A percentile compares a stretch with the other conserved stretches of the same genome.
Evolutionary conservation across 2,797 vertebrate species (phyloP).

Genomic region (Botia kubotai): DNA sequence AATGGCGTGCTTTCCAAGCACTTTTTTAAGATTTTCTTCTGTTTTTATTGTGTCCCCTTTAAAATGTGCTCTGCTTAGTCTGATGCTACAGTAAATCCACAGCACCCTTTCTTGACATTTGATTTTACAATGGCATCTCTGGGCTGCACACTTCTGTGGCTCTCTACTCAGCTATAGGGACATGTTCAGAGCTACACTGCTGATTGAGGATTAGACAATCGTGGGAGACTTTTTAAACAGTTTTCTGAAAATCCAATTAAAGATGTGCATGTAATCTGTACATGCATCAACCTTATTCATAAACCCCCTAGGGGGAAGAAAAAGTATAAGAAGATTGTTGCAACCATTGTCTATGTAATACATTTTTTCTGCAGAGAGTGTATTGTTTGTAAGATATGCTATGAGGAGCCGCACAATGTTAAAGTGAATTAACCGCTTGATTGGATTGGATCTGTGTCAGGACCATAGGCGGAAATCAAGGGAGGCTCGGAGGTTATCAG

Average conservation of each 20-base stretch:
- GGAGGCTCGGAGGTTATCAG: too few relatives aligned
- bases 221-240: conserved; percentile 83
- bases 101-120: not conserved
- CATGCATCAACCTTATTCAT: conserved; percentile 78
- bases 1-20: not conserved
- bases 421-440: conserved; percentile 17
- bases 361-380: conserved; percentile 42
- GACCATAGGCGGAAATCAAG: too few relatives aligned
- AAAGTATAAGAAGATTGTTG: conserved; percentile 58
- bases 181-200: conserved; percentile 68
- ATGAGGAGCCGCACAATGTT: not conserved
- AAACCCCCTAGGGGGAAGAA: conserved; percentile 64
- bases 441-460: not conserved
- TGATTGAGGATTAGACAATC: conserved; percentile 83
- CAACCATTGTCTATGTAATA: conserved; percentile 41
- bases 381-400: conserved; percentile 31
- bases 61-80: not conserved
- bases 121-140: conserved; percentile 17
- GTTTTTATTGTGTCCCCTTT: not conserved
- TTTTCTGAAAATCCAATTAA: conserved; percentile 86
- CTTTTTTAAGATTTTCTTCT: conserved; percentile 15
- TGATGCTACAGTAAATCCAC: conserved; percentile 20
- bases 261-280: conserved; percentile 77
- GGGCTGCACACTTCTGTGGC: conserved; percentile 40
- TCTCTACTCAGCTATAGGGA: conserved; percentile 65